Evolutionary conservation across 2,113 vertebrate genomes (phyloP).

Genomic region (Reinhardtius hippoglossoides): DNA sequence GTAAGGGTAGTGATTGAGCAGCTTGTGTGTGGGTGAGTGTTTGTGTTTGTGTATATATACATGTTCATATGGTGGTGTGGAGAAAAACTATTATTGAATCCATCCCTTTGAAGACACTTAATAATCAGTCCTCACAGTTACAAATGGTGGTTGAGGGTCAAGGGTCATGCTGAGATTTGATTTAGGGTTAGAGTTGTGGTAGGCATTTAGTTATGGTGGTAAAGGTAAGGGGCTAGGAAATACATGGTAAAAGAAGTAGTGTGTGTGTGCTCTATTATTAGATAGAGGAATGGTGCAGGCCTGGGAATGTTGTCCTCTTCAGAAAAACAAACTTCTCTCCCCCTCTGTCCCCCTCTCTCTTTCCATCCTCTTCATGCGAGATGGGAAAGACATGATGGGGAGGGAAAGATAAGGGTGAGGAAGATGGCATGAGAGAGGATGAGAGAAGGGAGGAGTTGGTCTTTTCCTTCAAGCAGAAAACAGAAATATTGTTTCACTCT

Average conservation of each 20-base stretch:
- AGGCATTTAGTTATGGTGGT: background rate
- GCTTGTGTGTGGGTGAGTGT: background rate
- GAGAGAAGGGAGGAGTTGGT: background rate
- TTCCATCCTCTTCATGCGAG: constrained; percentile 36
- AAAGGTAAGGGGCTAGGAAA: background rate
- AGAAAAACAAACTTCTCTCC: constrained; percentile 73
- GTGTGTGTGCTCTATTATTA: constrained; percentile 73
- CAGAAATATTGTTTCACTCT: background rate
- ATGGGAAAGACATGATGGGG: constrained; percentile 33
- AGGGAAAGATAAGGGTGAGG: constrained; percentile 53
- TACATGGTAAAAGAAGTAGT: background rate
- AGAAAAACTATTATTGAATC: background rate
- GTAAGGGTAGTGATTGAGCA: background rate
- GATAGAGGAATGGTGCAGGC: constrained; percentile 69
- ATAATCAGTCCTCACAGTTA: background rate
- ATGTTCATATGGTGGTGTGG: background rate
- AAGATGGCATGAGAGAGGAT: constrained; percentile 33
- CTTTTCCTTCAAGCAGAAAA: background rate
- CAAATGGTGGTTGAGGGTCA: background rate
- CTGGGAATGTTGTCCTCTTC: constrained; percentile 79
- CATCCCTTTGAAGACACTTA: background rate
- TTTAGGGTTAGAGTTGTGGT: background rate
- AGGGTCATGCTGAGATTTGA: background rate
- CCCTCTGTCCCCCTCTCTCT: constrained; percentile 21
- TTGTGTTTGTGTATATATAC: background rate